Conservation (phyloP, 1,140 invertebrate species). For the Alviniconcha marisindica region DNA sequence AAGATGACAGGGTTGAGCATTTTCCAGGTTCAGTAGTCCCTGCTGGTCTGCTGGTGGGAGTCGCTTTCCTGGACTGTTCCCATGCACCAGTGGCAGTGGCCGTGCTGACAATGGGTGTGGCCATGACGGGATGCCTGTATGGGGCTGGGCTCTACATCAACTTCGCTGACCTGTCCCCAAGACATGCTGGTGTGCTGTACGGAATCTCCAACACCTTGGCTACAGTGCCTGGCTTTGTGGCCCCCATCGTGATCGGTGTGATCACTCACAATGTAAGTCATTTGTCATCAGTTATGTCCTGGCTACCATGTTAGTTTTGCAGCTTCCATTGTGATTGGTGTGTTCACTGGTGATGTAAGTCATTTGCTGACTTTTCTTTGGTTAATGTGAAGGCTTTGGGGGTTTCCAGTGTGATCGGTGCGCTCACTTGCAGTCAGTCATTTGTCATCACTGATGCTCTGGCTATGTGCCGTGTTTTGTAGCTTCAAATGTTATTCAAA, state of each 20-base stretch:
- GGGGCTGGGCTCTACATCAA: conserved; percentile 44
- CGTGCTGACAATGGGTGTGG: conserved; percentile 36
- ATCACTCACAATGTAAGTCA: conserved; percentile 66
- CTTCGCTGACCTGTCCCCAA: conserved; percentile 45
- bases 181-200: conserved; percentile 68
- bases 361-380: too few relatives aligned
- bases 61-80: conserved; percentile 46
- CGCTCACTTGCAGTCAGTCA: too few relatives aligned
- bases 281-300: too few relatives aligned
- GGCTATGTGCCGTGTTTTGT: too few relatives aligned
- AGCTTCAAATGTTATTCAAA: too few relatives aligned
- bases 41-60: conserved; percentile 39
- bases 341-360: too few relatives aligned
- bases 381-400: too few relatives aligned
- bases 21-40: conserved; percentile 42
- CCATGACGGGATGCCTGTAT: conserved; percentile 42
- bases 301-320: too few relatives aligned
- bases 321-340: too few relatives aligned
- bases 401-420: too few relatives aligned
- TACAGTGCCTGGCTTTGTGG: conserved; percentile 68
- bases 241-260: conserved; percentile 63
- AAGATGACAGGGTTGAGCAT: too few relatives aligned
- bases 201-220: conserved; percentile 73
- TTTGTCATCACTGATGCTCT: too few relatives aligned
- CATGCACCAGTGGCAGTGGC: conserved; percentile 27